A percentile compares a stretch with the other conserved stretches of the same genome.
phyloP scores from a whole-genome alignment of 2,888 invertebrate species.

The Cheilosia pagana region DNA sequence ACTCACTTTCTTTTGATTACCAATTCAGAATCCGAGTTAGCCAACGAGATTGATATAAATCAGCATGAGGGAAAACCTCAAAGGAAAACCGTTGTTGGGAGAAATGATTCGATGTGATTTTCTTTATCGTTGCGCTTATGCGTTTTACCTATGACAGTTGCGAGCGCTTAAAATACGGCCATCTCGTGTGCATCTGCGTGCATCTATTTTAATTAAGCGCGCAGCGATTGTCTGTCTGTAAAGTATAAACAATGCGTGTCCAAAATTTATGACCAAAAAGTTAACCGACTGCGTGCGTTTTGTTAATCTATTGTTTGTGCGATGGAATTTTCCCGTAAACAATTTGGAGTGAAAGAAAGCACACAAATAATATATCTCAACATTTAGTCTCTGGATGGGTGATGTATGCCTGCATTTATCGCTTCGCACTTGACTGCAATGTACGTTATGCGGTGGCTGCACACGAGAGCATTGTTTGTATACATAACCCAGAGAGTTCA shows the following conservation, averaged over 20 bases:
- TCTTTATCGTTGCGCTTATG: background rate
- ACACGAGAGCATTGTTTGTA: slow-evolving; percentile 44
- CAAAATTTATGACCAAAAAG: slow-evolving; percentile 32
- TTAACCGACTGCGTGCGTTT: slow-evolving; percentile 33
- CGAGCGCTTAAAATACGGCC: slow-evolving; percentile 2
- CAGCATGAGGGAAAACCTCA: background rate
- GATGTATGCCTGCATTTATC: slow-evolving; percentile 6
- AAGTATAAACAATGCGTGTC: background rate
- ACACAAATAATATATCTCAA: slow-evolving; percentile 24
- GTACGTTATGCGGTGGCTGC: slow-evolving; percentile 41
- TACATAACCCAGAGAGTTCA: background rate
- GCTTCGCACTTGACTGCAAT: slow-evolving; percentile 17
- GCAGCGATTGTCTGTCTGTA: background rate
- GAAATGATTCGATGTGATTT: background rate
- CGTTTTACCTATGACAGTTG: slow-evolving; percentile 30
- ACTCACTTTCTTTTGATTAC: slow-evolving; percentile 58
- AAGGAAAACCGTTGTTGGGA: slow-evolving; percentile 11
- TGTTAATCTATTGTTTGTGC: slow-evolving; percentile 38
- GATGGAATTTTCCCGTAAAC: slow-evolving; percentile 28
- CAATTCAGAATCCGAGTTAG: slow-evolving; percentile 30
- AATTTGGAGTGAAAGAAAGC: slow-evolving; percentile 21
- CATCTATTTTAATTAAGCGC: slow-evolving; percentile 34
- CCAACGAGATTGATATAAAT: background rate
- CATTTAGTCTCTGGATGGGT: slow-evolving; percentile 5
- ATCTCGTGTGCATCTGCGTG: slow-evolving; percentile 27